phyloP scores from a whole-genome alignment of 2,113 vertebrate genomes.

The Salvelinus sp. region DNA sequence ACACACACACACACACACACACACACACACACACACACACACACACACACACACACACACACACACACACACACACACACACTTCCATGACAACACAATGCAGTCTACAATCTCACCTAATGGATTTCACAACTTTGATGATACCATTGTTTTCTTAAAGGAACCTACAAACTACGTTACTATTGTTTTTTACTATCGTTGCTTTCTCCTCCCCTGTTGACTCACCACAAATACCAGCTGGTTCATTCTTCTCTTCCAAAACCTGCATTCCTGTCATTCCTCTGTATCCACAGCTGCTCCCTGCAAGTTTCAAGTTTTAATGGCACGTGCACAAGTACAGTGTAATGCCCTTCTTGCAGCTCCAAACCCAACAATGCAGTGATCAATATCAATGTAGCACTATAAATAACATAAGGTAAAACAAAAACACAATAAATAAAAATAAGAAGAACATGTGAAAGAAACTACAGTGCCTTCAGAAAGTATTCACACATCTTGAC shows the following conservation, averaged over 20 bases:
- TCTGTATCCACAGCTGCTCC: background rate
- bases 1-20: background rate
- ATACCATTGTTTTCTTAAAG: background rate
- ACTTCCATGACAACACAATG: background rate
- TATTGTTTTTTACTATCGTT: background rate
- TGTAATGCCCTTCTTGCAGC: too few relatives aligned
- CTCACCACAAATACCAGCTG: background rate
- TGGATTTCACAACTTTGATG: background rate
- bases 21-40: background rate
- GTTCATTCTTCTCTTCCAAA: background rate
- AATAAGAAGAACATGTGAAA: too few relatives aligned
- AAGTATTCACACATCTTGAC: too few relatives aligned
- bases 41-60: background rate
- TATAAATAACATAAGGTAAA: too few relatives aligned
- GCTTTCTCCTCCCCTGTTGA: background rate
- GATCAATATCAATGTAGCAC: too few relatives aligned
- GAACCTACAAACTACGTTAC: background rate
- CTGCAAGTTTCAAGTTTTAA: background rate
- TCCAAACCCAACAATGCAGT: too few relatives aligned
- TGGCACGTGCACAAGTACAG: too few relatives aligned
- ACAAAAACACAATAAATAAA: too few relatives aligned
- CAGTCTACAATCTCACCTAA: background rate
- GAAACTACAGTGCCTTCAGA: too few relatives aligned
- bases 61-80: background rate
- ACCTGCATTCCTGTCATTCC: conserved; percentile 3